phyloP scores from a whole-genome alignment of 1,140 invertebrate genomes.

The Bicyclus anynana region DNA sequence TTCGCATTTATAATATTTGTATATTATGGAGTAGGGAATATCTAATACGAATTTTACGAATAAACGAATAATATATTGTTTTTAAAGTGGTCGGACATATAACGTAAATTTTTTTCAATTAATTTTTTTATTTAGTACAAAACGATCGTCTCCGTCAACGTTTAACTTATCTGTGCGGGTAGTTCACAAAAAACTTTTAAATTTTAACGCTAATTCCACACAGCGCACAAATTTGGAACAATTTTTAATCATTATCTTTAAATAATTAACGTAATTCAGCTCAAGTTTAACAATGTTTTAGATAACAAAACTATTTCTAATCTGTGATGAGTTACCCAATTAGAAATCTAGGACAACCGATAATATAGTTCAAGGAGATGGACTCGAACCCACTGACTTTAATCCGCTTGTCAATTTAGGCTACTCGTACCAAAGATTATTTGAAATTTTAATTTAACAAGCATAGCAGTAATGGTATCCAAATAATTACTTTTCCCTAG shows the following conservation, averaged over 20 bases:
- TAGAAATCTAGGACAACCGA: background rate
- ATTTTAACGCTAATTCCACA: conserved; percentile 35
- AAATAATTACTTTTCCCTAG: too few relatives aligned
- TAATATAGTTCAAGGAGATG: background rate
- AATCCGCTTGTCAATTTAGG: background rate
- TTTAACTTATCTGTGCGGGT: conserved; percentile 1
- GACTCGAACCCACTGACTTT: background rate
- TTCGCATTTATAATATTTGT: too few relatives aligned
- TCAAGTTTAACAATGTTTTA: background rate
- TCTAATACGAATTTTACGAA: too few relatives aligned
- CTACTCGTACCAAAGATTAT: background rate
- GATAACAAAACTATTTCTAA: background rate
- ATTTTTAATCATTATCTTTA: conserved; percentile 33
- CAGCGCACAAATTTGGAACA: conserved; percentile 56
- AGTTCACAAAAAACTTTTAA: conserved; percentile 12
- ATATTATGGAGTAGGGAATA: too few relatives aligned
- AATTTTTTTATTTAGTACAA: too few relatives aligned
- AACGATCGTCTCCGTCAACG: too few relatives aligned
- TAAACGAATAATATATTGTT: too few relatives aligned
- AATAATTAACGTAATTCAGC: background rate
- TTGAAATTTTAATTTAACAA: too few relatives aligned
- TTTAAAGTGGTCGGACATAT: too few relatives aligned
- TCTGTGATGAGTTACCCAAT: background rate
- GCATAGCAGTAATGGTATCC: too few relatives aligned
- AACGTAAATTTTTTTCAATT: too few relatives aligned